Base-by-base conservation (phyloP, 2,113 vertebrate genomes). In the Cinclus mexicanus region DNA sequence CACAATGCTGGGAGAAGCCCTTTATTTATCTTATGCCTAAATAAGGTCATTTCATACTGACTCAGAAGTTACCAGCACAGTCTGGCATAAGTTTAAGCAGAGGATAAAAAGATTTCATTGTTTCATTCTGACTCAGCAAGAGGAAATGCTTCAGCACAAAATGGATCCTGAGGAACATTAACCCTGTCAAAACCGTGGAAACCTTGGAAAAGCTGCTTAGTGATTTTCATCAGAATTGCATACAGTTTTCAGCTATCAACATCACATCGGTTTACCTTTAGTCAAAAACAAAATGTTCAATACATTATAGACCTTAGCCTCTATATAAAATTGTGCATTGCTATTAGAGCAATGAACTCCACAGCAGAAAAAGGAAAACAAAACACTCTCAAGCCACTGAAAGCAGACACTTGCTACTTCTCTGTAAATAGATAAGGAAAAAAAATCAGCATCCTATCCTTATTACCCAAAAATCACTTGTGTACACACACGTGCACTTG, bases 131-230 rank as follows among this genome's bases (percentile, higher is more conserved):
- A 97, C 89, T 95, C 95, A 95, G 65, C 6, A 2, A 83, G 92
- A 97, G 95, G 96, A 97, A 98, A 97, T 91, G 75, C 85, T 97
- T 97, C 86, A 71, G 90, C 88, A 84, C 86, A 91, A 90, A 96
- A 89, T 86, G 91, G 72, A 89, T 97, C 93, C 96, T 95, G 87
- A 85, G 41, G 59, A 95, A 84, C 49, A 83, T 95, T 96, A 95
- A 96, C 91, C 31, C 83, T 77, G 64, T 71, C 46, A 75, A 28
- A 25, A 39, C 23, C 61, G 35, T 37, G 35, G 35, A 37, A 37
- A 37, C 35, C 56, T 61, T 82, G 50, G 55, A 78, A 52, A 77
- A 94, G 59, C 41, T 37, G 67, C 61, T 82, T 44, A 57, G 28
- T 14, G 12, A 60, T 57, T 41, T 78, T 44, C 23, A 85, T 35